A percentile compares a stretch with the other conserved stretches of the same genome.
These are phyloP conservation scores for Teleopsis dalmanni DNA, from an alignment of 1,140 invertebrate genomes.

Conservation along the genomic window DNA sequence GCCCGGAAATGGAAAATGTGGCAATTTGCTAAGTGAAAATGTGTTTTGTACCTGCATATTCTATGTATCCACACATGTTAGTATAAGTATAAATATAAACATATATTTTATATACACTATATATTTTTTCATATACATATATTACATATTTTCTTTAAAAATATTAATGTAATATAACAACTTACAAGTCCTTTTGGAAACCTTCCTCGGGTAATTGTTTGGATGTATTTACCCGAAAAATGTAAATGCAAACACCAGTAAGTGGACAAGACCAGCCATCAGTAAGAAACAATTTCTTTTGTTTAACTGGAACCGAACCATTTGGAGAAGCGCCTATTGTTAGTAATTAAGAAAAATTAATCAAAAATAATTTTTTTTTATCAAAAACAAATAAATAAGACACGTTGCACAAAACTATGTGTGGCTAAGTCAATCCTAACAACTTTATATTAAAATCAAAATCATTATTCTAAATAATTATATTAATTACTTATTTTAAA, in stretches of 20 bases:
- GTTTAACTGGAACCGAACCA: conserved; percentile 53
- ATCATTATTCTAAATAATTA: no score
- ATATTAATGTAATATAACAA: conserved; percentile 8
- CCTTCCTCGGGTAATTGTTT: conserved; percentile 85
- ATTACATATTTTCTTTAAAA: background rate
- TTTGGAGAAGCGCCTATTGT: conserved; percentile 44
- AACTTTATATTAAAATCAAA: no score
- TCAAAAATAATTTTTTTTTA: background rate
- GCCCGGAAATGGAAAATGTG: no score
- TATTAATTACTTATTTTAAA: no score
- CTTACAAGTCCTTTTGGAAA: conserved; percentile 71
- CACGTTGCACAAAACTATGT: no score
- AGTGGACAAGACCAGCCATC: conserved; percentile 77
- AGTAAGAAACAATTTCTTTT: conserved; percentile 75
- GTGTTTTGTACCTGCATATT: no score
- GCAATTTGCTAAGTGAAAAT: no score
- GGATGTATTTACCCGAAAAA: conserved; percentile 72
- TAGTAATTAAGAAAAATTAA: background rate
- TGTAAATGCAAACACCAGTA: conserved; percentile 80
- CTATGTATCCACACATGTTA: no score
- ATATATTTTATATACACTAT: no score
- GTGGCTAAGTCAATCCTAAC: no score
- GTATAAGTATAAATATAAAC: no score
- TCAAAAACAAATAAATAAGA: background rate
- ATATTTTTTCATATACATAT: no score